Evolutionary conservation across 2,113 vertebrate species (phyloP), one percentile per base, ranked within the genome.

Genomic region (Planiliza haematocheilus): DNA sequence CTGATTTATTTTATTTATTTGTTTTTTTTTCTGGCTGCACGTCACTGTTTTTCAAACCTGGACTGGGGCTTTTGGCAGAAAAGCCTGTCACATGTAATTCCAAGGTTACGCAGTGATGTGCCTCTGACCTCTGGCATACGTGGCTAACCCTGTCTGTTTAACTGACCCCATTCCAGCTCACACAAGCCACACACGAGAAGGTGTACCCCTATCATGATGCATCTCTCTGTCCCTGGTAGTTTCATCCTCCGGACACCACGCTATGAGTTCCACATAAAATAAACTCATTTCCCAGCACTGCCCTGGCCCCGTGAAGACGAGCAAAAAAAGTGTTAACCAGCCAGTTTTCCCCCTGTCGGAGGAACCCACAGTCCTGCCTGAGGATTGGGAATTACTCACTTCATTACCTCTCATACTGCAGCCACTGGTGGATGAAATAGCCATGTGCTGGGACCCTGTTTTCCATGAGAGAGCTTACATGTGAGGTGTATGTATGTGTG

Each of bases 341-440:
- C n/a, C 74, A 63, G 56, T 60, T 81, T 7, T 8, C 8, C 49
- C 41, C 66, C 52, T 38, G 36, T 10, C 41, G 53, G 74, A 86
- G 63, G 64, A 72, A 68, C 68, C 71, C 42, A 50, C 72, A 71
- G 83, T 79, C 74, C 76, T 77, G 79, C 80, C 84, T 65, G 74
- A 88, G 83, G 74, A 89, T 65, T 75, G 72, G 82, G 84, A 82
- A 90, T 89, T 83, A 86, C 72, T 86, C 85, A 91, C 68, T 79
- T 87, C 89, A 92, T 91, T 91, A 88, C 87, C 82, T 46, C 79
- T 88, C 82, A 86, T 86, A 65, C 77, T 76, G 85, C 70, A 85
- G 60, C 63, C 85, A 84, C 81, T 84, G 86, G 81, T 86, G 89
- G 82, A 71, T 90, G 89, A 93, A 91, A 94, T 89, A 81, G 65